Evolutionary conservation across 2,113 vertebrate species (phyloP).

Genomic region (Haemorhous mexicanus): DNA sequence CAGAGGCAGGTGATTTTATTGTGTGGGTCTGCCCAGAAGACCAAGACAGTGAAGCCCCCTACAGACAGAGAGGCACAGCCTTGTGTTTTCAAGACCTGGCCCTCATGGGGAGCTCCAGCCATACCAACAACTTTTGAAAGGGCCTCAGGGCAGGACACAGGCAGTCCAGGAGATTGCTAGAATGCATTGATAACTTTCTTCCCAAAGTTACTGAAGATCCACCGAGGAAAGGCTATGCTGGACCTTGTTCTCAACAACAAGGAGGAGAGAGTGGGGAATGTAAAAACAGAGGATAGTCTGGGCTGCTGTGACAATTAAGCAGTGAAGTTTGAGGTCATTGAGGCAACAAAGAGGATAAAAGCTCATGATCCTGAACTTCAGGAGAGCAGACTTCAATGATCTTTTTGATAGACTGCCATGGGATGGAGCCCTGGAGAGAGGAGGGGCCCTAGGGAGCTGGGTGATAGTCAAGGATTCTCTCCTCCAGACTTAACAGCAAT

Average conservation of each 20-base stretch:
- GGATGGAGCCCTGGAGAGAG: not conserved
- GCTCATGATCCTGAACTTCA: not conserved
- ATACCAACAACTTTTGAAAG: not conserved
- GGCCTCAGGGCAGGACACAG: not conserved
- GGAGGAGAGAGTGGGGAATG: too few relatives aligned
- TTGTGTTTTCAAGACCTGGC: accelerated
- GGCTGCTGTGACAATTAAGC: not conserved
- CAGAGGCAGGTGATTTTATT: not conserved
- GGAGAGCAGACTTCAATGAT: not conserved
- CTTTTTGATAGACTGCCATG: too few relatives aligned
- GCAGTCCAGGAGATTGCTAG: not conserved
- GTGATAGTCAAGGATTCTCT: not conserved
- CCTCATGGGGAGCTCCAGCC: not conserved
- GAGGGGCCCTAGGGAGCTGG: not conserved
- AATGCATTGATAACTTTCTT: not conserved
- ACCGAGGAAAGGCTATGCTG: accelerated
- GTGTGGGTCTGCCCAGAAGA: not conserved
- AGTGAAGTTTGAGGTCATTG: not conserved
- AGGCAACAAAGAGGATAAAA: not conserved
- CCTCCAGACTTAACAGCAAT: not conserved
- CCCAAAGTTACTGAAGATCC: not conserved
- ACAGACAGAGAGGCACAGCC: not conserved
- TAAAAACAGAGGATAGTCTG: not conserved
- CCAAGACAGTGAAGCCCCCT: not conserved
- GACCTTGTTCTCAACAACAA: not conserved